A percentile compares a stretch with the other conserved stretches of the same genome.
These are phyloP conservation scores for Gadus chalcogrammus DNA, from an alignment of 2,113 vertebrate genomes.

Conservation along the genomic window DNA sequence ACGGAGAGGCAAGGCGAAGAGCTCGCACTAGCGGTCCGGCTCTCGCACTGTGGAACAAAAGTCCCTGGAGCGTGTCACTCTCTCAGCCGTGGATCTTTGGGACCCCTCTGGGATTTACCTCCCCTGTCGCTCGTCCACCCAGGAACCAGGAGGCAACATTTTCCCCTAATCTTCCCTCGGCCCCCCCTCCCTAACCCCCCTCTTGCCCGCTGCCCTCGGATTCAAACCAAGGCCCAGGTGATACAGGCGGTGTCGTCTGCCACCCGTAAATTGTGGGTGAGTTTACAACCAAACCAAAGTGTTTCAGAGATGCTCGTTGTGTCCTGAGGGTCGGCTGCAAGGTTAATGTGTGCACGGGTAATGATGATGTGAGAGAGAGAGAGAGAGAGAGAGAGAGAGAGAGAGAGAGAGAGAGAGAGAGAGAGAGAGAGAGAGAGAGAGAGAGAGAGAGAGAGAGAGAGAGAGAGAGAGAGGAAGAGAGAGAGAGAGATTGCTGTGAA, in stretches of 20 bases:
- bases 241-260: slow-evolving; percentile 35
- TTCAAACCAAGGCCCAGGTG: slow-evolving; percentile 35
- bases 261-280: slow-evolving; percentile 41
- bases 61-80: slow-evolving; percentile 22
- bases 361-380: slow-evolving; percentile 1
- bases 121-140: slow-evolving; percentile 3
- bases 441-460: background rate
- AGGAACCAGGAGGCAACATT: slow-evolving; percentile 36
- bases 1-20: slow-evolving; percentile 43
- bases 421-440: background rate
- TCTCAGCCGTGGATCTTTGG: slow-evolving; percentile 10
- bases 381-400: background rate
- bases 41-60: slow-evolving; percentile 22
- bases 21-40: slow-evolving; percentile 39
- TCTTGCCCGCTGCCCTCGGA: slow-evolving; percentile 25
- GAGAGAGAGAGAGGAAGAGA: background rate
- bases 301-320: background rate
- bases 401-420: background rate
- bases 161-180: background rate
- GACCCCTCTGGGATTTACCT: slow-evolving; percentile 42
- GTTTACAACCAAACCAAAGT: slow-evolving; percentile 22
- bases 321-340: slow-evolving; percentile 5
- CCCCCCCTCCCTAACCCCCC: slow-evolving; percentile 2
- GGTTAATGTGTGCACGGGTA: slow-evolving; percentile 15
- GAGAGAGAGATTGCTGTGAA: background rate